Evolutionary conservation across 2,113 vertebrate species (phyloP).

Genomic region (Scopus umbretta): DNA sequence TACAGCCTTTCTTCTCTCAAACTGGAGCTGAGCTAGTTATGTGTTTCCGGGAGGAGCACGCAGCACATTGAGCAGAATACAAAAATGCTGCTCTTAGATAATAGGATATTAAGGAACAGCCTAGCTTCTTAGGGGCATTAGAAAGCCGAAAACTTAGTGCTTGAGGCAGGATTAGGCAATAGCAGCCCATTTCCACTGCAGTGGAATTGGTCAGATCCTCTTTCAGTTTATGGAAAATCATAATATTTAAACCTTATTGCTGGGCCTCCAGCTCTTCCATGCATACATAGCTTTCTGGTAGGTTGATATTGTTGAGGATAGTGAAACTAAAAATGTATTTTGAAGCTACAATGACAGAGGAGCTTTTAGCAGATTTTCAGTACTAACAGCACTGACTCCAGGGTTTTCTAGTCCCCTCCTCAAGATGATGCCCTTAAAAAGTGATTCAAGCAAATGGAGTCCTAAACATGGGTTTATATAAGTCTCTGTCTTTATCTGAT

Average conservation of each 20-base stretch:
- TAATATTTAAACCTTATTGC: not conserved
- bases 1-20: not conserved
- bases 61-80: not conserved
- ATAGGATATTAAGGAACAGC: not conserved
- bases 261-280: not conserved
- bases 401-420: not conserved
- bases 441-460: not conserved
- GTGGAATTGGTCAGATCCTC: not conserved
- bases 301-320: not conserved
- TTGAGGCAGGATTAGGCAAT: not conserved
- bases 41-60: not conserved
- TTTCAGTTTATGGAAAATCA: not conserved
- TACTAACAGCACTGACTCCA: not conserved
- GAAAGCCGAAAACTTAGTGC: not conserved
- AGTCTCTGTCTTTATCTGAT: not conserved
- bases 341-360: not conserved
- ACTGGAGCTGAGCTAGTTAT: not conserved
- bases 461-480: not conserved
- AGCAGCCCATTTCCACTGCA: not conserved
- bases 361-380: not conserved
- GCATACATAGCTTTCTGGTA: not conserved
- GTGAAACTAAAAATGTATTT: not conserved
- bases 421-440: not conserved
- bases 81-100: not conserved
- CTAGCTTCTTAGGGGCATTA: not conserved